A percentile compares a stretch with the other conserved stretches of the same genome.
Conservation (phyloP, 2,797 vertebrate species). For the Octomys mimax region DNA sequence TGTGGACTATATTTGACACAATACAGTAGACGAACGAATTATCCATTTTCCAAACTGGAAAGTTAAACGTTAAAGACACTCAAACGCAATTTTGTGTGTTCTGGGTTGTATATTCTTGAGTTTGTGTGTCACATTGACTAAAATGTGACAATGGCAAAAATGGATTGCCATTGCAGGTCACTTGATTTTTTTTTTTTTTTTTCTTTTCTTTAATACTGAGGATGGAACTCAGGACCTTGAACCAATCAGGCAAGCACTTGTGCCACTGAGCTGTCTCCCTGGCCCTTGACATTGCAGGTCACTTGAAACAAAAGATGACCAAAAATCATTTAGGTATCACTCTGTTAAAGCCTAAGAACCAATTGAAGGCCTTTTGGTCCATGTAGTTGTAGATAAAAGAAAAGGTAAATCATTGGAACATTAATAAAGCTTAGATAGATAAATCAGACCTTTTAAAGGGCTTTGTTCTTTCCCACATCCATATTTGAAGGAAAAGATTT, state of each 20-base stretch:
- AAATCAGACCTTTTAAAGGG: not conserved
- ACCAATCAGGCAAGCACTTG: too few relatives aligned
- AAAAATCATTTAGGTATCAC: not conserved
- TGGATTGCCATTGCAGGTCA: not conserved
- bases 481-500: not conserved
- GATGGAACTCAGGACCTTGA: too few relatives aligned
- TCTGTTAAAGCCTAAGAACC: not conserved
- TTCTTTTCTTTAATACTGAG: too few relatives aligned
- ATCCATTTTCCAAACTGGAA: not conserved
- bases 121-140: not conserved
- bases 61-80: not conserved
- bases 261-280: too few relatives aligned
- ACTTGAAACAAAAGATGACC: slow-evolving; percentile 21
- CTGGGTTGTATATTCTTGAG: not conserved
- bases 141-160: not conserved
- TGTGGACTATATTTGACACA: not conserved
- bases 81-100: not conserved
- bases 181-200: too few relatives aligned
- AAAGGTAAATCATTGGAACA: not conserved
- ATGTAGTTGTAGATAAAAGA: not conserved
- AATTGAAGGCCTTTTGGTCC: not conserved
- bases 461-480: not conserved
- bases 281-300: not conserved
- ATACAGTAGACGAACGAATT: not conserved
- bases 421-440: not conserved